phyloP scores from a whole-genome alignment of 1,140 invertebrate genomes.

The Plodia interpunctella region DNA sequence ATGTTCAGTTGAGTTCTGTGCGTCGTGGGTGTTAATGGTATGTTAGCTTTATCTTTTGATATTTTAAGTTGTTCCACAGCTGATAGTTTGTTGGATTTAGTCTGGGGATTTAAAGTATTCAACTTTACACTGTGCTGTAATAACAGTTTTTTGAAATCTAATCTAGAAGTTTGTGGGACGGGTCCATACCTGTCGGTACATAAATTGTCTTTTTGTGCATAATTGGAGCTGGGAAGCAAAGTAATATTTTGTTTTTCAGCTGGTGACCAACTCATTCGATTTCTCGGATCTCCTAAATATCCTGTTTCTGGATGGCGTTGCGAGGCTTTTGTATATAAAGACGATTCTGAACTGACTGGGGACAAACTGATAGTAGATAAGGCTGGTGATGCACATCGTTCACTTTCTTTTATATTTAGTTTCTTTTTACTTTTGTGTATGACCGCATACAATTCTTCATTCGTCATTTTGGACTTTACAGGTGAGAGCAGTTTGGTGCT shows the following conservation, averaged over 20 bases:
- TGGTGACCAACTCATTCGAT: slow-evolving; percentile 76
- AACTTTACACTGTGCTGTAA: slow-evolving; percentile 81
- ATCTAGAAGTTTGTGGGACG: slow-evolving; percentile 82
- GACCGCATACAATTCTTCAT: slow-evolving; percentile 86
- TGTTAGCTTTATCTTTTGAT: slow-evolving; percentile 78
- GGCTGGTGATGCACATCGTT: slow-evolving; percentile 76
- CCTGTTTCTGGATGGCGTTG: slow-evolving; percentile 77
- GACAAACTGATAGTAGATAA: slow-evolving; percentile 73
- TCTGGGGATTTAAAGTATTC: slow-evolving; percentile 78
- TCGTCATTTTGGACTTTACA: slow-evolving; percentile 85
- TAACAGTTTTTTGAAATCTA: slow-evolving; percentile 90
- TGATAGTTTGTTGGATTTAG: slow-evolving; percentile 81
- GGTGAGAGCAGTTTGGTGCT: slow-evolving; percentile 77
- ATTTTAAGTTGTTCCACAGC: slow-evolving; percentile 90
- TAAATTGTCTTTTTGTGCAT: slow-evolving; percentile 73
- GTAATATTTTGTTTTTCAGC: slow-evolving; percentile 55
- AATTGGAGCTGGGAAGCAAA: slow-evolving; percentile 26
- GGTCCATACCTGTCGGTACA: slow-evolving; percentile 78
- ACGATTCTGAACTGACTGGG: slow-evolving; percentile 73
- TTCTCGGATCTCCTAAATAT: slow-evolving; percentile 75
- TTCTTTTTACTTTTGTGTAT: slow-evolving; percentile 88
- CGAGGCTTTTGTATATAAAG: slow-evolving; percentile 59
- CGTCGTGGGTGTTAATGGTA: slow-evolving; percentile 45
- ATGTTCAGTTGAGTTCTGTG: slow-evolving; percentile 77
- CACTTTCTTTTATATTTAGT: slow-evolving; percentile 82